Evolutionary conservation across 2,113 vertebrate genomes (phyloP).

Genomic region (Agelaius phoeniceus): DNA sequence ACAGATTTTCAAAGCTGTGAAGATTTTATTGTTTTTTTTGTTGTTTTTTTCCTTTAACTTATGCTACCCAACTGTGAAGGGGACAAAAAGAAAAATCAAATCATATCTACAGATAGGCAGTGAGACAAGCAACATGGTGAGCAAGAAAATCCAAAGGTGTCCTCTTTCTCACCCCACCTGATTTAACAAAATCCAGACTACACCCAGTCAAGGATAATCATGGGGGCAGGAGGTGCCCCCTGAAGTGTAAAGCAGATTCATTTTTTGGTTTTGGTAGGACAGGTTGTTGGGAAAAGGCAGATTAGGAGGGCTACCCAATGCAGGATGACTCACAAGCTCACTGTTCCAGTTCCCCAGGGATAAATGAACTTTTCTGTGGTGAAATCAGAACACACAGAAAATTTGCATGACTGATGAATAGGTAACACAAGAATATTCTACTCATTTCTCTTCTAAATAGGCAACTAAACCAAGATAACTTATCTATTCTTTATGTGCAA

Average conservation of each 20-base stretch:
- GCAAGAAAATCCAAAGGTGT: neutral
- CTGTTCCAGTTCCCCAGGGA: neutral
- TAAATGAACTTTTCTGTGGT: neutral
- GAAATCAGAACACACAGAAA: neutral
- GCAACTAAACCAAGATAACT: neutral
- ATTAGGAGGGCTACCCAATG: neutral
- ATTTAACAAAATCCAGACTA: neutral
- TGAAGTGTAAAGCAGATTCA: neutral
- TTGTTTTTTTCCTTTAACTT: neutral
- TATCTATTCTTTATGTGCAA: neutral
- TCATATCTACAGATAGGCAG: neutral
- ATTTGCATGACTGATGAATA: neutral
- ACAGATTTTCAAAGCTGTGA: conserved; percentile 5
- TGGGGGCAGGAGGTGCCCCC: neutral
- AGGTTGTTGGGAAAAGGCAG: neutral
- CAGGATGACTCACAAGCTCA: neutral
- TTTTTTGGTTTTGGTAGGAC: neutral
- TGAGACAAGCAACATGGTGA: accelerated
- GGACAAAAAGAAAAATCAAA: neutral
- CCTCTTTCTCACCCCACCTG: neutral
- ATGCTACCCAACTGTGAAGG: neutral
- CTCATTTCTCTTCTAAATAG: neutral
- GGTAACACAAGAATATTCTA: neutral
- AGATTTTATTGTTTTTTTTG: neutral
- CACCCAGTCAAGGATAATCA: neutral